phyloP scores from a whole-genome alignment of 2,888 invertebrate species.

The Creontiades dilutus region DNA sequence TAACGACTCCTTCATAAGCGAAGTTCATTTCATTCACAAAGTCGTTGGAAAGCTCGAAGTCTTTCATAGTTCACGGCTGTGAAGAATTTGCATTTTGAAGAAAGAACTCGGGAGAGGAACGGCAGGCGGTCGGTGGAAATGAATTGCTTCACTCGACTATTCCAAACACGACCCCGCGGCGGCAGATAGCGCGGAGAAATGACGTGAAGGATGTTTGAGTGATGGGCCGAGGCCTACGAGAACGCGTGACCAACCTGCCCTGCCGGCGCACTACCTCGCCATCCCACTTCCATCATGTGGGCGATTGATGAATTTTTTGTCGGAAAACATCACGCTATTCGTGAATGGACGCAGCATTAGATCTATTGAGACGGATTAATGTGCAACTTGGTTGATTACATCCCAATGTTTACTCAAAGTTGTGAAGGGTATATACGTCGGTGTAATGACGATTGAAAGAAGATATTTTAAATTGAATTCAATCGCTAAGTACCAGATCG shows the following conservation, averaged over 20 bases:
- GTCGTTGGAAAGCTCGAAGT: neutral
- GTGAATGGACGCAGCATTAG: neutral
- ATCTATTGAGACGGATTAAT: too few species aligned
- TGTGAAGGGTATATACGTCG: too few species aligned
- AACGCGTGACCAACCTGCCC: constrained; percentile 27
- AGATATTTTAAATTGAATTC: too few species aligned
- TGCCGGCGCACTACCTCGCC: neutral
- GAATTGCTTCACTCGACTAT: constrained; percentile 48
- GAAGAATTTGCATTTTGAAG: constrained; percentile 46
- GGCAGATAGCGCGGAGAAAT: constrained; percentile 25
- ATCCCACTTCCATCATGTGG: neutral
- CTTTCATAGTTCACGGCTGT: neutral
- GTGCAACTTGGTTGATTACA: too few species aligned
- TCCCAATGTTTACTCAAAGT: too few species aligned
- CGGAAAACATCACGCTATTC: neutral
- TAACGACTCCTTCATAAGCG: neutral
- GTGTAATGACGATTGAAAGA: too few species aligned
- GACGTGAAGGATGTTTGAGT: constrained; percentile 15
- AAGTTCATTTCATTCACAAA: constrained; percentile 11
- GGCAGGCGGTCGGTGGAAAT: constrained; percentile 28
- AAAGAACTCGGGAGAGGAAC: constrained; percentile 1
- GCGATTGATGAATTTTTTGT: constrained; percentile 7
- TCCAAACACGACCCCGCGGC: constrained; percentile 36
- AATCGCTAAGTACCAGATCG: too few species aligned
- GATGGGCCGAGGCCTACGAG: neutral